Evolutionary conservation across 1,140 invertebrate genomes (phyloP).

Genomic region (Diabrotica undecimpunctata): DNA sequence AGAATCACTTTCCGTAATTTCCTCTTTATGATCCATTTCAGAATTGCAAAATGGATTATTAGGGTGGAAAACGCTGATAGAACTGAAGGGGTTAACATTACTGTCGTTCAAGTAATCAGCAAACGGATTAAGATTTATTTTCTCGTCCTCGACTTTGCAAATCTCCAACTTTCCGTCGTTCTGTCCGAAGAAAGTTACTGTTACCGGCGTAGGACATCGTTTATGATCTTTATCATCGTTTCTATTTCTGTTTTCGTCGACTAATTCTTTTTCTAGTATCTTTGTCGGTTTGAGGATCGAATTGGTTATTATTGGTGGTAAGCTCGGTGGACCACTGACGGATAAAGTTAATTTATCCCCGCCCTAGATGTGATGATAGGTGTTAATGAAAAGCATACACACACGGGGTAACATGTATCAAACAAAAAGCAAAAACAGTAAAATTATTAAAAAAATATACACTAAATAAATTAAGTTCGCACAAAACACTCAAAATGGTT

Average conservation of each 20-base stretch:
- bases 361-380: conserved; percentile 49
- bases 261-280: conserved; percentile 23
- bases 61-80: conserved; percentile 31
- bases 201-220: conserved; percentile 50
- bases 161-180: conserved; percentile 49
- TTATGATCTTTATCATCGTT: conserved; percentile 34
- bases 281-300: conserved; percentile 22
- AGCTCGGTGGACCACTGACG: conserved; percentile 48
- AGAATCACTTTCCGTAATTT: conserved; percentile 26
- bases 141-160: conserved; percentile 28
- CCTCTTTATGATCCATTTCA: conserved; percentile 28
- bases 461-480: neutral
- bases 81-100: conserved; percentile 52
- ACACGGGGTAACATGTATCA: neutral
- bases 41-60: conserved; percentile 44
- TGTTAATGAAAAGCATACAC: conserved; percentile 1
- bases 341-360: conserved; percentile 72
- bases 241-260: conserved; percentile 16
- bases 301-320: conserved; percentile 27
- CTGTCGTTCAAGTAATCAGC: conserved; percentile 53
- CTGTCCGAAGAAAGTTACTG: conserved; percentile 55
- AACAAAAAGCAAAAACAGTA: conserved; percentile 7
- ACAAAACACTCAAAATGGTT: no score
- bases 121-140: conserved; percentile 42
- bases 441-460: conserved; percentile 5